Evolutionary conservation across 2,888 invertebrate genomes (phyloP), one percentile per base, ranked within the genome.

Genomic region (Uloborus plumipes): DNA sequence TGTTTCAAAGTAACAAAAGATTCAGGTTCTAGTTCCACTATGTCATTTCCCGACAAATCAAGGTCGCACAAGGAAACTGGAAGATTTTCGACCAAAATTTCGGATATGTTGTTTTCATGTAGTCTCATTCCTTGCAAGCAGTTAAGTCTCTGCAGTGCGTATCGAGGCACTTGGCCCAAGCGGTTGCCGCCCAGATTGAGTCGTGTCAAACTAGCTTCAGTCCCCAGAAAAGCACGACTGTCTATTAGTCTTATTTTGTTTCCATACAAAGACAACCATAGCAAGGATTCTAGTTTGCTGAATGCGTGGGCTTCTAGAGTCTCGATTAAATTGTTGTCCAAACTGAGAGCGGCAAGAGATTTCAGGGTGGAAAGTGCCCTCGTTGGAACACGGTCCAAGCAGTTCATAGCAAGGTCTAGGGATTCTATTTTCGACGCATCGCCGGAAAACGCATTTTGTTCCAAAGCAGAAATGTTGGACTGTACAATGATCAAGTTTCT

Each of bases 401-500:
- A 93, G 90, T 97, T 97, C 88, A 95, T 93, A 0, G 95, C 95
- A 62, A 96, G 93, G 89, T 96, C 96, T 88, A 97, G 90, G 88
- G 96, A 95, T 22, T 95, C 95, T 87, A 97, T 90, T 88, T 94
- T 85, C 9, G 85, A 67, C 14, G 95, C 95, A 86, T 96, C 93
- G 59, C 95, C 96, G 88, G 94, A 94, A 70, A 97, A 91, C 0
- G 96, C 95, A 16, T 94, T 93, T 88, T 95, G 94, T 88, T 96
- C 96, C 83, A 96, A 93, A 70, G 94, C 94, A 49, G 94, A 94
- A 87, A 96, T 90, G 88, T 95, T 95, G 89, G 95, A 86, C 85
- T 95, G 89, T 95, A 95, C 89, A 94, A 95, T 94, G 22, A 95
- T 95, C 71, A 96, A 91, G 88, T 96, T 96, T 85, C 94, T 93